Base-by-base conservation (phyloP, 2,888 invertebrate genomes). In the Agrotis exclamationis region DNA sequence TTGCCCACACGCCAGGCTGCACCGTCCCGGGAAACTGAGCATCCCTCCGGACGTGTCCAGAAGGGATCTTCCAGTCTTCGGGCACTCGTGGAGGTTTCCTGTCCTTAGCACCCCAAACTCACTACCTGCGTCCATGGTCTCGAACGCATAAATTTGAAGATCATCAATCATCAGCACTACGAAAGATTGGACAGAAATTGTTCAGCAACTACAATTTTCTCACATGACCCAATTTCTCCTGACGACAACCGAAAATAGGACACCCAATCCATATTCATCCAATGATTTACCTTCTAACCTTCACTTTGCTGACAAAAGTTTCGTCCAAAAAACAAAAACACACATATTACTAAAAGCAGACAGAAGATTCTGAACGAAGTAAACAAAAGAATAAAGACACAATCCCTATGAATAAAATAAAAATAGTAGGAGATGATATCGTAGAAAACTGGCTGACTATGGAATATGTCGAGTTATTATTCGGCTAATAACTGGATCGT, bases 391-490 rank as follows among this genome's bases (percentile, higher is more conserved):
- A 96, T 96, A 95, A 95, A 95, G 92, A 93, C 90, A 86, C 86
- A 83, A 70, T 86, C 89, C 91, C 96, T 95, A 96, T 96, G 96
- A 95, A 96, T 96, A 96, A 96, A 96, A 96, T 96, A 96, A 95
- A 95, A 95, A 96, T 96, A 94, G 91, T 89, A 89, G 74, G 88
- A 93, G 96, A 95, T 96, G 88, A 88, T 94, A 96, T 96, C 95
- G 87, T 78, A 83, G 85, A 88, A 73, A 93, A 92, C 91, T 90
- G 91, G 93, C 94, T 91, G 93, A 93, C 92, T 92, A 93, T 91
- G 93, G 93, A 91, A 93, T 93, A 93, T 91, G 93, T 90, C 93
- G 94, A 92, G 92, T 94, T 96, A 94, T 95, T 95, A 95, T 94
- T 91, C 90, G 91, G 89, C 91, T 95, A 95, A 94, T 95, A 95